Conservation (phyloP, 1,140 invertebrate genomes). For the Zaprionus africanus region DNA sequence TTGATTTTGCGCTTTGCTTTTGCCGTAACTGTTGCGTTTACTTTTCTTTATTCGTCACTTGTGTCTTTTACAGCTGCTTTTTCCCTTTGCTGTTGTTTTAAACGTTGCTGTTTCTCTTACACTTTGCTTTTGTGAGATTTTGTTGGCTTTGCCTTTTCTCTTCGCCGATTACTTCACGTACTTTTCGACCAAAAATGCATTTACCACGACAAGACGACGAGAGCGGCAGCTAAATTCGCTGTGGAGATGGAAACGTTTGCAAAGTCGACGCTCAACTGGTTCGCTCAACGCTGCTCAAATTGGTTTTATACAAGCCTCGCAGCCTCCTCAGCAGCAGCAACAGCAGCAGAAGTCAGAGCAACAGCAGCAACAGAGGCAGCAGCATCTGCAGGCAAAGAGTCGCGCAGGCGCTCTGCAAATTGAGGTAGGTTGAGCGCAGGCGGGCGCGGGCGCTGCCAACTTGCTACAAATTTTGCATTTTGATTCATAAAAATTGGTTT, state of each 20-base stretch:
- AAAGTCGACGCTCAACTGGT: slow-evolving; percentile 79
- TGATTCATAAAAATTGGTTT: slow-evolving; percentile 17
- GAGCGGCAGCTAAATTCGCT: background rate
- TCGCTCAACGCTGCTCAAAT: slow-evolving; percentile 68
- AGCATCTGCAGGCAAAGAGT: background rate
- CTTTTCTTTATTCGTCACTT: too few species aligned
- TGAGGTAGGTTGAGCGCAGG: slow-evolving; percentile 67
- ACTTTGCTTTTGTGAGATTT: slow-evolving; percentile 7
- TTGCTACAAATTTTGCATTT: slow-evolving; percentile 11
- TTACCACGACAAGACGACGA: slow-evolving; percentile 20
- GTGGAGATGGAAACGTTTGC: slow-evolving; percentile 67
- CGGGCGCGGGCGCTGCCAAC: slow-evolving; percentile 56
- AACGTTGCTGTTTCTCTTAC: slow-evolving; percentile 3
- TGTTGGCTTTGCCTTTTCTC: slow-evolving; percentile 5
- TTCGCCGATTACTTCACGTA: slow-evolving; percentile 16
- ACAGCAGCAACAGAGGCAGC: slow-evolving; percentile 35
- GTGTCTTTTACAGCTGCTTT: too few species aligned
- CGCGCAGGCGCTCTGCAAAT: slow-evolving; percentile 32
- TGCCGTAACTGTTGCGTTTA: too few species aligned
- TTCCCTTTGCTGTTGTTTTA: background rate
- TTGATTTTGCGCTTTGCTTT: background rate
- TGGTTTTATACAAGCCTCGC: slow-evolving; percentile 75
- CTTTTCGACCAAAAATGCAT: slow-evolving; percentile 71
- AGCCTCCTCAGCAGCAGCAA: slow-evolving; percentile 25
- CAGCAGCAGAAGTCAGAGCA: slow-evolving; percentile 38